Evolutionary conservation across 2,888 invertebrate genomes (phyloP).

Genomic region (Hipparchia sbordonii): DNA sequence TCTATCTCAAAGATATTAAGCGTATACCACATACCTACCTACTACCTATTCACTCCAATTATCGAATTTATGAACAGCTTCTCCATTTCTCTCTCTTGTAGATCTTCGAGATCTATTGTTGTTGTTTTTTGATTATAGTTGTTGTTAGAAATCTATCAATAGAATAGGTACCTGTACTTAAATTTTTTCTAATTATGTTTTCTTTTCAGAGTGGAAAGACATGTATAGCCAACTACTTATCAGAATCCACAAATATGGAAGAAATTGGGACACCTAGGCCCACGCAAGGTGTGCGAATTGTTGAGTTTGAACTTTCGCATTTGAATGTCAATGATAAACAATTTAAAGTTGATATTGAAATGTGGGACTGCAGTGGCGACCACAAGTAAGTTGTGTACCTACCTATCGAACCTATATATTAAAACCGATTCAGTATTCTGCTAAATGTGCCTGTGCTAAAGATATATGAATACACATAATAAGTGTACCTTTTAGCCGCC

Average conservation of each 20-base stretch:
- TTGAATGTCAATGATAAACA: slow-evolving; percentile 82
- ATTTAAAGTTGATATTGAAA: slow-evolving; percentile 86
- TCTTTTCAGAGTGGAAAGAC: slow-evolving; percentile 87
- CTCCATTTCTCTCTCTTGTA: neutral
- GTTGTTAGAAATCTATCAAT: too few species aligned
- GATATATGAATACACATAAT: too few species aligned
- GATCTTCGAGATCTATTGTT: neutral
- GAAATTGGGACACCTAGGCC: slow-evolving; percentile 84
- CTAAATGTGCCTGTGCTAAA: too few species aligned
- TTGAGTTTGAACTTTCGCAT: slow-evolving; percentile 88
- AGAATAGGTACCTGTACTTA: too few species aligned
- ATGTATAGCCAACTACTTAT: slow-evolving; percentile 86
- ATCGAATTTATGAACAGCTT: neutral
- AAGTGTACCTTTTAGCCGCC: too few species aligned
- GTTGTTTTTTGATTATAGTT: neutral
- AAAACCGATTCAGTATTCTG: too few species aligned
- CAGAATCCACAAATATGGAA: slow-evolving; percentile 86
- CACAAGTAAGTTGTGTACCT: slow-evolving; percentile 77
- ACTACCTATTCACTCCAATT: neutral
- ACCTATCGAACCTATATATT: too few species aligned
- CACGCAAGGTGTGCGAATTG: slow-evolving; percentile 88
- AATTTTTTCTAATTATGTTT: neutral
- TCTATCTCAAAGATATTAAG: too few species aligned
- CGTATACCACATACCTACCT: neutral
- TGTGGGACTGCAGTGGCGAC: slow-evolving; percentile 92